Evolutionary conservation across 2,113 vertebrate species (phyloP).

Genomic region (Amazona guildingii): DNA sequence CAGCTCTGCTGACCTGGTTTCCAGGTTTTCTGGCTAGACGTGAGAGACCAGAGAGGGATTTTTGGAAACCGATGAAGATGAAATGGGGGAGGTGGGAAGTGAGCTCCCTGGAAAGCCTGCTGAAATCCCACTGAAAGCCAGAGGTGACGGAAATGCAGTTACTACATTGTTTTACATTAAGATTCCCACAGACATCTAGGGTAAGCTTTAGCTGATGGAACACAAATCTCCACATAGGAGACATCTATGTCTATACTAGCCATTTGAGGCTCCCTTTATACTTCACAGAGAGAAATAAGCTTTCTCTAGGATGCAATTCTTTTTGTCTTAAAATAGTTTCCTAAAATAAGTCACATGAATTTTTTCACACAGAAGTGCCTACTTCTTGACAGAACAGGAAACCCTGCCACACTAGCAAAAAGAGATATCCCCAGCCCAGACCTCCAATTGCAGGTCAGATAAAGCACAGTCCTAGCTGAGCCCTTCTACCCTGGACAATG

Average conservation of each 20-base stretch:
- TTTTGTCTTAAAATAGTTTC: slow-evolving; percentile 20
- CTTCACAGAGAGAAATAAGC: background rate
- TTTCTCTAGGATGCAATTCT: background rate
- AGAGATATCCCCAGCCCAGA: background rate
- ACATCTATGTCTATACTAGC: background rate
- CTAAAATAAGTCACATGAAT: background rate
- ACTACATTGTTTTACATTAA: background rate
- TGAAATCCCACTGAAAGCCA: background rate
- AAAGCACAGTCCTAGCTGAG: background rate
- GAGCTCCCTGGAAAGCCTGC: background rate
- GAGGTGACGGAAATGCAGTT: background rate
- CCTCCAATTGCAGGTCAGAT: background rate
- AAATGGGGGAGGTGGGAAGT: background rate
- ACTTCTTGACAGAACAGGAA: background rate
- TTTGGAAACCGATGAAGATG: background rate
- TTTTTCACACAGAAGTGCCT: background rate
- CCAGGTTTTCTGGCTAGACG: background rate
- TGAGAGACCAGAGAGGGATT: background rate
- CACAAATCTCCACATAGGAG: background rate
- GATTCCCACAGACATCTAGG: background rate
- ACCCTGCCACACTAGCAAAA: background rate
- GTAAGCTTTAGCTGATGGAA: background rate
- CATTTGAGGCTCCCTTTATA: background rate
- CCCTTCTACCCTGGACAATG: background rate
- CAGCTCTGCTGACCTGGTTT: background rate